Conservation (phyloP, 2,888 invertebrate genomes). For the Zygaena filipendulae region DNA sequence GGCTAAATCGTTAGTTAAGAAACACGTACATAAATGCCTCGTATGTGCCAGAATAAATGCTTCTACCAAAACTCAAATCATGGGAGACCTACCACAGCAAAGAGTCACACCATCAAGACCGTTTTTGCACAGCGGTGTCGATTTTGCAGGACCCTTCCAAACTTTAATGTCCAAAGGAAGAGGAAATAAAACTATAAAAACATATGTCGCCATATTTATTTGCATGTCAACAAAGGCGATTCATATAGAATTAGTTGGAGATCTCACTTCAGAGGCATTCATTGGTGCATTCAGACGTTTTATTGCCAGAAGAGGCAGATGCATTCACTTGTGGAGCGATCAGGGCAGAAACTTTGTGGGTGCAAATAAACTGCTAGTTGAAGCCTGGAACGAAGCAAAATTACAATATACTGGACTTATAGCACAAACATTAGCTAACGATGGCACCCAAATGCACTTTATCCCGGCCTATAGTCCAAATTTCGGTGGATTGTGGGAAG, state of each 20-base stretch:
- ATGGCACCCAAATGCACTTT: slow-evolving; percentile 18
- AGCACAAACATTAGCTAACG: slow-evolving; percentile 3
- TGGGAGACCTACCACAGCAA: slow-evolving; percentile 20
- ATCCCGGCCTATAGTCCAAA: slow-evolving; percentile 15
- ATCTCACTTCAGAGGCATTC: slow-evolving; percentile 21
- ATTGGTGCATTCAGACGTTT: slow-evolving; percentile 17
- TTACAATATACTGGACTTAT: no score
- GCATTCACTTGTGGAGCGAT: slow-evolving; percentile 17
- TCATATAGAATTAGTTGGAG: slow-evolving; percentile 24
- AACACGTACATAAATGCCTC: slow-evolving; percentile 5
- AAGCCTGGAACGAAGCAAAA: slow-evolving; percentile 1
- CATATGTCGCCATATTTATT: slow-evolving; percentile 21
- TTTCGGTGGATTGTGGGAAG: slow-evolving; percentile 20
- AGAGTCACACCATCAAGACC: slow-evolving; percentile 17
- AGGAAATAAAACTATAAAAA: slow-evolving; percentile 14
- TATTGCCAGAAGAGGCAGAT: slow-evolving; percentile 15
- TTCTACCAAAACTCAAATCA: slow-evolving; percentile 14
- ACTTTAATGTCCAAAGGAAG: slow-evolving; percentile 5
- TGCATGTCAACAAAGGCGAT: slow-evolving; percentile 21
- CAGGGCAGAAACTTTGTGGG: slow-evolving; percentile 19
- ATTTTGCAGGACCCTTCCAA: slow-evolving; percentile 20
- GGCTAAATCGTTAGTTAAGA: slow-evolving; percentile 2
- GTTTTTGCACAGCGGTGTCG: slow-evolving; percentile 18
- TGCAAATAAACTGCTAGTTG: slow-evolving; percentile 13
- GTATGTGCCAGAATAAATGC: slow-evolving; percentile 12